Percentiles rank a stretch among this genome's conserved stretches.
Evolutionary conservation across 2,888 invertebrate genomes (phyloP).

Genomic region (Flabesymbios commensalis): DNA sequence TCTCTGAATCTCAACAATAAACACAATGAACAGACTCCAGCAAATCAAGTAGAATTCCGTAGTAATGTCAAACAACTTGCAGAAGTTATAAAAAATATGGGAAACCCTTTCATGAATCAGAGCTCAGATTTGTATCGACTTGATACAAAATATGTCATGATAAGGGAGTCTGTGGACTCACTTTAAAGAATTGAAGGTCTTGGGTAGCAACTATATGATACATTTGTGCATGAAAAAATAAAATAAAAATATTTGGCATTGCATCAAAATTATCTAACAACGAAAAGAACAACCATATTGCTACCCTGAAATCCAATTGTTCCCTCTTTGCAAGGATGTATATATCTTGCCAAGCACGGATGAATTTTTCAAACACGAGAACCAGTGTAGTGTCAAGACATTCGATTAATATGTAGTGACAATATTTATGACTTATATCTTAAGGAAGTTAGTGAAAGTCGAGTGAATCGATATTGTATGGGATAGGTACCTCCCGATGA

Average conservation of each 20-base stretch:
- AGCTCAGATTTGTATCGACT: background rate
- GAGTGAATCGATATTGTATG: slow-evolving; percentile 30
- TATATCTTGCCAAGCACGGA: slow-evolving; percentile 22
- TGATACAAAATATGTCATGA: background rate
- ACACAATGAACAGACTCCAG: slow-evolving; percentile 26
- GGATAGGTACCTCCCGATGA: slow-evolving; percentile 26
- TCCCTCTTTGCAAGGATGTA: slow-evolving; percentile 19
- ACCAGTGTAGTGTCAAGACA: slow-evolving; percentile 17
- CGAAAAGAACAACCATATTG: no score
- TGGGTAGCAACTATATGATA: background rate
- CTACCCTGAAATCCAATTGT: slow-evolving; percentile 12
- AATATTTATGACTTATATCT: slow-evolving; percentile 20
- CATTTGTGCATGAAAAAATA: background rate
- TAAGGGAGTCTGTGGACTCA: background rate
- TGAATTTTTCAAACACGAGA: slow-evolving; percentile 19
- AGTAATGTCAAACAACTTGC: slow-evolving; percentile 13
- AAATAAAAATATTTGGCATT: no score
- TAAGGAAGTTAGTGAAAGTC: slow-evolving; percentile 16
- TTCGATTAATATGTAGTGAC: slow-evolving; percentile 29
- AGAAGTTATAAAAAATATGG: slow-evolving; percentile 12
- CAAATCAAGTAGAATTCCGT: slow-evolving; percentile 23
- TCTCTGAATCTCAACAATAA: no score
- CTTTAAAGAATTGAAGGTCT: background rate
- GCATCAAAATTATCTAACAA: no score
- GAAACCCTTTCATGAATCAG: slow-evolving; percentile 19